Evolutionary conservation across 2,888 invertebrate species (phyloP).

Genomic region (Meghimatium bilineatum): DNA sequence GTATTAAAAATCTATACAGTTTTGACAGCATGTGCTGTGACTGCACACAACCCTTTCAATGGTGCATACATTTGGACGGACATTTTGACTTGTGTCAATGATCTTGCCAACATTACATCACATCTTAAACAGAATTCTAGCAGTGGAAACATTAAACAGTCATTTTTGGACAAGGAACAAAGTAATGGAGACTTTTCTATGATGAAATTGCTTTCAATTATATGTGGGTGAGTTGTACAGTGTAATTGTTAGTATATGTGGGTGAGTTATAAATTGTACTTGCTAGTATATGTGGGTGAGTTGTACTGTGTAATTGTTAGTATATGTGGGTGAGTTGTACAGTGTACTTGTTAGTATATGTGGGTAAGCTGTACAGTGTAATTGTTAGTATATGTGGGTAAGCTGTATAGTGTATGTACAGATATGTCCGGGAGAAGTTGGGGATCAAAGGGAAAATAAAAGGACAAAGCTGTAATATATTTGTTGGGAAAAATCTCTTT

Average conservation of each 20-base stretch:
- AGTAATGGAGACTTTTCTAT: slow-evolving; percentile 31
- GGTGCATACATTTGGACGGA: slow-evolving; percentile 27
- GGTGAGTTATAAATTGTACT: slow-evolving; percentile 30
- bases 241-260: slow-evolving; percentile 43
- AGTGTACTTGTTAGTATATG: no score
- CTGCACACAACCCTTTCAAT: not conserved
- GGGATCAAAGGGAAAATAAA: no score
- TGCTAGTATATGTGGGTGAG: not conserved
- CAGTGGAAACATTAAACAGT: not conserved
- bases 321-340: no score
- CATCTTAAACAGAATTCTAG: not conserved
- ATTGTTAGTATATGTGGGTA: no score
- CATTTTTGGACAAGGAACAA: not conserved
- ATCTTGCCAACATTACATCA: not conserved
- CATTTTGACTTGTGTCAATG: slow-evolving; percentile 36
- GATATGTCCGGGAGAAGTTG: no score
- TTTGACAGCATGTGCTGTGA: not conserved
- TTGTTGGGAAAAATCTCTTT: no score
- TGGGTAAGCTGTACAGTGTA: no score
- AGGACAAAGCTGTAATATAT: no score
- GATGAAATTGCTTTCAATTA: slow-evolving; percentile 40
- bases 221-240: slow-evolving; percentile 43
- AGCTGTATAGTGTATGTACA: no score
- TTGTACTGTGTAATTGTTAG: no score
- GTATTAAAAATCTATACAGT: not conserved